Evolutionary conservation across 1,140 invertebrate species (phyloP), one percentile per base, ranked within the genome.

Genomic region (Parasteatoda tepidariorum): DNA sequence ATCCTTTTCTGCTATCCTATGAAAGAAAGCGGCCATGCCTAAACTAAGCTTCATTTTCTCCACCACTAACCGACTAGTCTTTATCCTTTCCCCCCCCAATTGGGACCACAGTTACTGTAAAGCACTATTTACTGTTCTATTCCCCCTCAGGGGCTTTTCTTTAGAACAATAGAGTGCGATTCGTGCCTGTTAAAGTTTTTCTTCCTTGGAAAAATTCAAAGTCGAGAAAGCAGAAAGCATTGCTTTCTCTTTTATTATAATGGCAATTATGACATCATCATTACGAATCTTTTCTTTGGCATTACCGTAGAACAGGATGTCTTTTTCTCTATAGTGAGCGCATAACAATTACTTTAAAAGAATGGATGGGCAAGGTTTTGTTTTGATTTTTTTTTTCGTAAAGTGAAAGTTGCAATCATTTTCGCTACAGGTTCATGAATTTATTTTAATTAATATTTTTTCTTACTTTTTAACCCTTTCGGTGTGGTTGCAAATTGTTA

Each of bases 11-110:
- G 9, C 38, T 48, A 2, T 13, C 18, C 9, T 13, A 13, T 13
- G 18, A 48, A 48, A 48, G 38, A 48, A 48, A 4, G 38, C 38
- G 38, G 9, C 18, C 18, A 48, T 48, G 9, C 18, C 38, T 48
- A 13, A 13, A 48, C 18, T 48, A 18, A 13, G 7, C 13, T 18
- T 3, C 33, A 18, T 30, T 11, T 30, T 30, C 26, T 64, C 61
- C 28, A 64, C 61, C 61, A 64, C 61, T 64, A 30, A 64, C 61
- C 61, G 61, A 64, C 7, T 64, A 48, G 38, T 48, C 38, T 48
- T 15, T 30, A 15, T 31, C 18, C 28, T 28, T 4, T 64, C 4
- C 38, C 18, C 4, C 38, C 18, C 38, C 18, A 48, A 48, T 30
- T 64, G 13, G 61, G 28, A 6, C 18, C 15, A 30, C 7, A 30